phyloP scores from a whole-genome alignment of 2,888 invertebrate species.

The Himalopsyche kuldschensis region DNA sequence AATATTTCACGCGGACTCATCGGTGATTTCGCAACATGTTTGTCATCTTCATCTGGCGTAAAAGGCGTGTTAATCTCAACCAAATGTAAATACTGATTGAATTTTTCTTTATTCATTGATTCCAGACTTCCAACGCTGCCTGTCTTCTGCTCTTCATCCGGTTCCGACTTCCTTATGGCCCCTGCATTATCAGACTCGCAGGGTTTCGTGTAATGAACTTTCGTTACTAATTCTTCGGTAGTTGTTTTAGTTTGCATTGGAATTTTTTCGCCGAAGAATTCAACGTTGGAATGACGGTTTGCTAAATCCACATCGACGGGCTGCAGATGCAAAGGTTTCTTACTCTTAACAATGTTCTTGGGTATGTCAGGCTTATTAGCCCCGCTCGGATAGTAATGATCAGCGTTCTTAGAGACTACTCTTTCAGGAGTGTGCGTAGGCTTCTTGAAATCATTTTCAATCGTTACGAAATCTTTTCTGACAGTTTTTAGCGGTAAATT shows the following conservation, averaged over 20 bases:
- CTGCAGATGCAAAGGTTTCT: conserved; percentile 28
- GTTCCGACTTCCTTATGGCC: background rate
- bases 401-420: background rate
- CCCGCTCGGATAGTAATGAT: background rate
- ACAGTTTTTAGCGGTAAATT: background rate
- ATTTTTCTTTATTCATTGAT: conserved; percentile 35
- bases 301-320: conserved; percentile 36
- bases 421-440: background rate
- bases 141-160: background rate
- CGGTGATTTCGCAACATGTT: conserved; percentile 37
- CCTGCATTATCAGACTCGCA: background rate
- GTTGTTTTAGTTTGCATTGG: conserved; percentile 10
- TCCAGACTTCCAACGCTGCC: conserved; percentile 32
- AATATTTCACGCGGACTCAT: conserved; percentile 50
- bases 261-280: conserved; percentile 37
- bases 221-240: background rate
- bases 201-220: background rate
- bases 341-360: conserved; percentile 12
- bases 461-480: background rate
- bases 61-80: conserved; percentile 36
- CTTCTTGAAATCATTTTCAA: background rate
- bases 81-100: conserved; percentile 33
- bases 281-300: conserved; percentile 29
- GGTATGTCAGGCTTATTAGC: background rate
- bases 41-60: conserved; percentile 10